These are phyloP conservation scores for Suillia variegata DNA, from an alignment of 2,888 invertebrate genomes.

Conservation along the genomic window DNA sequence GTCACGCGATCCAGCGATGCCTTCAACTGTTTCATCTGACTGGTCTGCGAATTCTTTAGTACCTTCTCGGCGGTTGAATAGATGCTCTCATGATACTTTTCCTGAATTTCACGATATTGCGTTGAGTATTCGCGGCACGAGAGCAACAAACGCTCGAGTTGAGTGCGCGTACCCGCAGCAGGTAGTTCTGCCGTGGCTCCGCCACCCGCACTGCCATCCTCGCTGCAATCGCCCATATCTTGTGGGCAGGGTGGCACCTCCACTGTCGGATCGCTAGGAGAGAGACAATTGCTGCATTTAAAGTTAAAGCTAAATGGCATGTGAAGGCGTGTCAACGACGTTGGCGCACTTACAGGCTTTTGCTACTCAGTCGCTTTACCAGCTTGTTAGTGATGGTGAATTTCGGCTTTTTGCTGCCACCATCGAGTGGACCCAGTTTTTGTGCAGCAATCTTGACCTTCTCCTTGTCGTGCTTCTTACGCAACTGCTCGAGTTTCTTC, in stretches of 20 bases:
- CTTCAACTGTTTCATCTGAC: conserved; percentile 79
- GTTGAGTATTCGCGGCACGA: conserved; percentile 72
- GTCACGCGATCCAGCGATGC: conserved; percentile 74
- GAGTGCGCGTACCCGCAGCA: conserved; percentile 65
- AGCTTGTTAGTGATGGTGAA: conserved; percentile 76
- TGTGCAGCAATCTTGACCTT: conserved; percentile 67
- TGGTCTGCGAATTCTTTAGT: conserved; percentile 76
- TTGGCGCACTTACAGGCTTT: conserved; percentile 72
- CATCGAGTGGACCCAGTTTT: conserved; percentile 65
- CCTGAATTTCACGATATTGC: conserved; percentile 76
- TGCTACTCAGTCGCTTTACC: conserved; percentile 77
- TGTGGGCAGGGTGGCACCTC: conserved; percentile 62
- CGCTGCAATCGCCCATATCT: conserved; percentile 62
- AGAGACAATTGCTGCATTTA: conserved; percentile 58
- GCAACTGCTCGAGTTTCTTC: conserved; percentile 82
- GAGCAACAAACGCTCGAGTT: conserved; percentile 69
- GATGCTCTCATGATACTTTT: conserved; percentile 83
- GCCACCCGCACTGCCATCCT: conserved; percentile 47
- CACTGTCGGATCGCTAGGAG: conserved; percentile 57
- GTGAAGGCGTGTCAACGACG: conserved; percentile 3
- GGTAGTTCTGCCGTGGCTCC: conserved; percentile 57
- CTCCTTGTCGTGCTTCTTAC: conserved; percentile 83
- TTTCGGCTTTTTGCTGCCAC: conserved; percentile 71
- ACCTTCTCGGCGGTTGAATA: conserved; percentile 80
- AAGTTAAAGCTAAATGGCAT: conserved; percentile 33